Evolutionary conservation across 2,888 invertebrate genomes (phyloP).

Genomic region (Ochropleura leucogaster): DNA sequence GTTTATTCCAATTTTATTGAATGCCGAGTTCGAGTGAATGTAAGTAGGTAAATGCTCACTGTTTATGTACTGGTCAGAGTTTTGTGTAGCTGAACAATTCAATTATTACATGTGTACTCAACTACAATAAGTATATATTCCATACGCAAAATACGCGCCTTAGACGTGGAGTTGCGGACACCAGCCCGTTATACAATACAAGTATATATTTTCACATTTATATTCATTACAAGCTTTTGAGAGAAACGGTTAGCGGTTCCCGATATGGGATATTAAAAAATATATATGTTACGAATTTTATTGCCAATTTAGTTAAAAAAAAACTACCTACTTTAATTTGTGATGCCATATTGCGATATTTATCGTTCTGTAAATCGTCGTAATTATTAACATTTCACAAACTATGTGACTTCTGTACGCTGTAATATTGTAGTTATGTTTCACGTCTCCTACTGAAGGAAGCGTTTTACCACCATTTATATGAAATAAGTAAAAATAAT

Average conservation of each 20-base stretch:
- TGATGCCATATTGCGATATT: conserved; percentile 47
- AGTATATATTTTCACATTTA: conserved; percentile 36
- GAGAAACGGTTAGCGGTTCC: conserved; percentile 1
- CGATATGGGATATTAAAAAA: background rate
- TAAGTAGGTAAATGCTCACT: conserved; percentile 52
- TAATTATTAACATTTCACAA: conserved; percentile 21
- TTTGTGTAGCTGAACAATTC: conserved; percentile 21
- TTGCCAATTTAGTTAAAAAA: conserved; percentile 6
- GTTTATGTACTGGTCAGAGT: conserved; percentile 25
- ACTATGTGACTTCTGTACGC: conserved; percentile 7
- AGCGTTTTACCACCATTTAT: conserved; percentile 53
- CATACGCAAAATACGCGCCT: background rate
- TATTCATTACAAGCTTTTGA: background rate
- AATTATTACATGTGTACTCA: conserved; percentile 30
- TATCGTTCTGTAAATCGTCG: conserved; percentile 5
- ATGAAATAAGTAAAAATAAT: conserved; percentile 73
- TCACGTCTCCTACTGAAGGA: conserved; percentile 34
- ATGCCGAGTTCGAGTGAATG: conserved; percentile 60
- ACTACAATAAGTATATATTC: conserved; percentile 21
- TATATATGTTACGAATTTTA: conserved; percentile 3
- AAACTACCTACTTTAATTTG: conserved; percentile 1
- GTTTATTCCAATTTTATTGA: conserved; percentile 65
- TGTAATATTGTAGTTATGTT: conserved; percentile 17
- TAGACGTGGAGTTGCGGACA: background rate
- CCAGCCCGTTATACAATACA: background rate